Conservation (phyloP, 1,140 invertebrate species). For the Adoxophyes honmai region DNA sequence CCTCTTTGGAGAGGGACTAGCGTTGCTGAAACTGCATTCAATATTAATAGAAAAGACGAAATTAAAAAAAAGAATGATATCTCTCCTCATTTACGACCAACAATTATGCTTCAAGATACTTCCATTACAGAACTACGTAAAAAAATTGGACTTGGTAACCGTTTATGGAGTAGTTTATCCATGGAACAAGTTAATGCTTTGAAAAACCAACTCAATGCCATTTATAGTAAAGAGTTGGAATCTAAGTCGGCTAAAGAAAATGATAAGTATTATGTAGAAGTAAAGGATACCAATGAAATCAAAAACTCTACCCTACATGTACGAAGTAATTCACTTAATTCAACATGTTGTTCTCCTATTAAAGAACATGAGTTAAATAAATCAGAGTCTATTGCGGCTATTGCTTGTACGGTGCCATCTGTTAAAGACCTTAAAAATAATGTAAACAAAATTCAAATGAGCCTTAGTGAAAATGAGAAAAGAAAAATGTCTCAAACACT, state of each 20-base stretch:
- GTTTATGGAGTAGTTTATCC: slow-evolving; percentile 89
- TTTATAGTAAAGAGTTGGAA: slow-evolving; percentile 83
- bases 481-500: slow-evolving; percentile 83
- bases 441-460: slow-evolving; percentile 70
- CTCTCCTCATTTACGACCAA: slow-evolving; percentile 30
- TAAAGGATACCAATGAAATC: slow-evolving; percentile 66
- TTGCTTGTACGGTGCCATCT: slow-evolving; percentile 57
- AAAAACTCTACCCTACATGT: slow-evolving; percentile 79
- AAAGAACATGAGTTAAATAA: slow-evolving; percentile 62
- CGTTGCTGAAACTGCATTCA: slow-evolving; percentile 85
- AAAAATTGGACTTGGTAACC: slow-evolving; percentile 82
- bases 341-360: slow-evolving; percentile 35
- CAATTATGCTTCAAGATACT: slow-evolving; percentile 37
- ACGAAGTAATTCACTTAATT: slow-evolving; percentile 81
- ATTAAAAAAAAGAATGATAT: slow-evolving; percentile 24
- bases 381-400: slow-evolving; percentile 78
- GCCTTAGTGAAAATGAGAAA: slow-evolving; percentile 83
- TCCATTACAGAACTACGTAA: slow-evolving; percentile 59
- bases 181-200: slow-evolving; percentile 90
- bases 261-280: slow-evolving; percentile 79
- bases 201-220: slow-evolving; percentile 89
- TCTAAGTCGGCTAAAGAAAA: slow-evolving; percentile 56
- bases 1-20: slow-evolving; percentile 90
- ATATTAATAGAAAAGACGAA: slow-evolving; percentile 78
- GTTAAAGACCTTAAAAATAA: slow-evolving; percentile 74